phyloP scores from a whole-genome alignment of 2,888 invertebrate species.

The Blastobasis lacticolella region DNA sequence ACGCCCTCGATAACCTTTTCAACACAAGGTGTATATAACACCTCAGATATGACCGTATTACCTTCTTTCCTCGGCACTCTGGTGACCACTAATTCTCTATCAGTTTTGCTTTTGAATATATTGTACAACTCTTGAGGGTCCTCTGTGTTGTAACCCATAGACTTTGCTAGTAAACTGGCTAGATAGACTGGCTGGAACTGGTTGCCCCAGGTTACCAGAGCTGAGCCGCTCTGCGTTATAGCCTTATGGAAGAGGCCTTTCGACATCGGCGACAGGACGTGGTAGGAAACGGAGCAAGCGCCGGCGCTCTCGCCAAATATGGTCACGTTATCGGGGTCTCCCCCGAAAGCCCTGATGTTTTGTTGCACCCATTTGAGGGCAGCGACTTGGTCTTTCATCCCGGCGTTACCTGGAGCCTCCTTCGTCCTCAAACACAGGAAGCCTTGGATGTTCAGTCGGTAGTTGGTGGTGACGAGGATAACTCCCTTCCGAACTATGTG shows the following conservation, averaged over 20 bases:
- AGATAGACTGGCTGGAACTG: slow-evolving; percentile 44
- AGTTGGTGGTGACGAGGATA: slow-evolving; percentile 51
- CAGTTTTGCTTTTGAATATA: slow-evolving; percentile 37
- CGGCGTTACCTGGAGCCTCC: slow-evolving; percentile 57
- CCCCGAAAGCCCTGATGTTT: slow-evolving; percentile 48
- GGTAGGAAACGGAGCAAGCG: slow-evolving; percentile 45
- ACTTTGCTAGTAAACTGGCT: slow-evolving; percentile 45
- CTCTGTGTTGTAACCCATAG: slow-evolving; percentile 36
- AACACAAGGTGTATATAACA: slow-evolving; percentile 44
- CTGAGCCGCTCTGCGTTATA: slow-evolving; percentile 55
- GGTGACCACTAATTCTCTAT: slow-evolving; percentile 40
- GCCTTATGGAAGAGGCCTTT: slow-evolving; percentile 55
- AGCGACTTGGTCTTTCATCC: slow-evolving; percentile 51
- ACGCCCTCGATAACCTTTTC: slow-evolving; percentile 44
- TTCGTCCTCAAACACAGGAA: slow-evolving; percentile 46
- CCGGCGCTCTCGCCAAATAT: slow-evolving; percentile 62
- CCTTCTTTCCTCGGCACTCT: slow-evolving; percentile 43
- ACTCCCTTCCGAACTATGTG: slow-evolving; percentile 45
- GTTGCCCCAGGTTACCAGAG: slow-evolving; percentile 42
- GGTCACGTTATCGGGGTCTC: slow-evolving; percentile 48
- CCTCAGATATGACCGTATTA: slow-evolving; percentile 36
- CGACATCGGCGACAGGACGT: slow-evolving; percentile 50
- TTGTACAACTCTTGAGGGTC: slow-evolving; percentile 43
- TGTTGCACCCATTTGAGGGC: slow-evolving; percentile 47
- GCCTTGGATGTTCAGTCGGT: slow-evolving; percentile 53